Evolutionary conservation across 1,140 invertebrate species (phyloP).

Genomic region (Oedothorax gibbosus): DNA sequence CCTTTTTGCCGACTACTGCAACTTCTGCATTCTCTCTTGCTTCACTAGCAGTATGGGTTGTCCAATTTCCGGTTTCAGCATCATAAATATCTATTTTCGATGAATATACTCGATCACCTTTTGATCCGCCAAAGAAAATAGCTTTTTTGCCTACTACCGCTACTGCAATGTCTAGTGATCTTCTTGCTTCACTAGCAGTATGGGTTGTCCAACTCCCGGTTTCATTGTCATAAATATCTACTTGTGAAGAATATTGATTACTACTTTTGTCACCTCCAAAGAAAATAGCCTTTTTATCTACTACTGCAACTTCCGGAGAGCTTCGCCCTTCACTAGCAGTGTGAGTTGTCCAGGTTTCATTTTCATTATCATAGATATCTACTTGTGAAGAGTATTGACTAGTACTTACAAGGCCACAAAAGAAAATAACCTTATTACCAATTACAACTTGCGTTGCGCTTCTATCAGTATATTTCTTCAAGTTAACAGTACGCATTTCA

Average conservation of each 20-base stretch:
- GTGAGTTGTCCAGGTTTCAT: neutral
- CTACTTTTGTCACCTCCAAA: neutral
- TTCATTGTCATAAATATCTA: neutral
- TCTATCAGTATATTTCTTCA: neutral
- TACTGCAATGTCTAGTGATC: neutral
- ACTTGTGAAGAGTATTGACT: neutral
- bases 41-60: neutral
- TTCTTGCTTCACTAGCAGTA: slow-evolving; percentile 4
- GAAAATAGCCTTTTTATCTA: slow-evolving; percentile 3
- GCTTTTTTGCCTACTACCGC: neutral
- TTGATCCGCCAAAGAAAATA: neutral
- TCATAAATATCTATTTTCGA: slow-evolving; percentile 5
- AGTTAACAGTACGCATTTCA: neutral
- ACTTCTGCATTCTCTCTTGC: neutral
- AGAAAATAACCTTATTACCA: neutral
- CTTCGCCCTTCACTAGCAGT: neutral
- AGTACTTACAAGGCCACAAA: neutral
- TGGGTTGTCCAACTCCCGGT: neutral
- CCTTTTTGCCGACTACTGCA: neutral
- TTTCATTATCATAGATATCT: neutral
- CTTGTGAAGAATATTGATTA: neutral
- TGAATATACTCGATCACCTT: neutral
- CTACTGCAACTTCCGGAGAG: neutral
- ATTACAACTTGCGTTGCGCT: neutral
- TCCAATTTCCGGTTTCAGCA: neutral